Base-by-base conservation (phyloP, 2,888 invertebrate species). In the Mythimna vitellina region DNA sequence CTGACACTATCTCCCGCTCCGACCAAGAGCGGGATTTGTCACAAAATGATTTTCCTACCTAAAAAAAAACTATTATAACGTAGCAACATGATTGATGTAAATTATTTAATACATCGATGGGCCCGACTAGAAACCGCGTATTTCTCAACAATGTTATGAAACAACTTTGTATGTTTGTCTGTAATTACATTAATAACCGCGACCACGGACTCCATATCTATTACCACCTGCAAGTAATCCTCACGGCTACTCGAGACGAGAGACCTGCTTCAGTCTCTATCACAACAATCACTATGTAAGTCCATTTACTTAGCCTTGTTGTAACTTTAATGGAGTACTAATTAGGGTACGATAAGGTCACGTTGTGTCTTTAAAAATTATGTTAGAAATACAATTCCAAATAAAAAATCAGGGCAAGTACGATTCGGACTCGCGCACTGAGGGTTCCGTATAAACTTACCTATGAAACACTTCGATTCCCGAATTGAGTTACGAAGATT, bases 171-270 rank as follows among this genome's bases (percentile, higher is more conserved):
- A 29, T 74, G 53, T 65, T 54, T 63, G 71, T 76, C 58, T 80
- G 65, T 80, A 69, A 80, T 81, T 80, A 81, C 77, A 81, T 49
- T 76, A 76, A 81, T 73, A 77, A 77, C 81, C 78, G 46, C 68
- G 32, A 64, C 32, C 68, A 53, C 72, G n/a, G 78, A 63, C 10
- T 64, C 46, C 60, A 64, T 80, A 81, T 76, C 49, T 63, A 73
- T 81, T 77, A 77, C 79, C 58, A 63, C 10, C 29, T 29, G 3
- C 62, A 61, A 68, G 51, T 46, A 46, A 53, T 25, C 20, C 5
- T 17, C 35, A 53, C 65, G 42, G 53, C 53, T 54, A 32, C 10
- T 68, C 14, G 14, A n/a, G 35, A 42, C 14, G 14, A n/a, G 35
- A 42, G 17, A 14, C 35, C 14, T 42, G 42, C 22, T 56, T 14